A percentile compares a stretch with the other conserved stretches of the same genome.
Conservation (phyloP, 2,797 vertebrate species). For the Melanogrammus aeglefinus region DNA sequence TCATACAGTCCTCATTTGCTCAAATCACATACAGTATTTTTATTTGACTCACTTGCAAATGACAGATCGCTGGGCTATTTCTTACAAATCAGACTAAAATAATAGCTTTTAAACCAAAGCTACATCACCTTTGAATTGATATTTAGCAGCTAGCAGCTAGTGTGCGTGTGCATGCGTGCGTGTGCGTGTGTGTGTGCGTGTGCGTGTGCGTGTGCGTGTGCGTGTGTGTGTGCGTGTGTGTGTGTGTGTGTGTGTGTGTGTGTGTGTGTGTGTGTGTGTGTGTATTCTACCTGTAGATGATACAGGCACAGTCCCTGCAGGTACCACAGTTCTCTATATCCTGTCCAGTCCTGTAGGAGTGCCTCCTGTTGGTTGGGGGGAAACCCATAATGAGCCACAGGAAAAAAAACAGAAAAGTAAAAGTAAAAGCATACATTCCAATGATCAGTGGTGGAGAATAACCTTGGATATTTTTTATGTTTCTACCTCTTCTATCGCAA, state of each 20-base stretch:
- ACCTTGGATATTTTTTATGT: not conserved
- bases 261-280: too few relatives aligned
- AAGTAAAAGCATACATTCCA: not conserved
- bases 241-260: too few relatives aligned
- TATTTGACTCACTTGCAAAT: not conserved
- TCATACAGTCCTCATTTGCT: not conserved
- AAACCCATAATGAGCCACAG: conserved; percentile 8
- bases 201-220: too few relatives aligned
- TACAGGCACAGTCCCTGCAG: conserved; percentile 87
- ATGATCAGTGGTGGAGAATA: not conserved
- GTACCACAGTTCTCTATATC: conserved; percentile 87
- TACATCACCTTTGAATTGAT: not conserved
- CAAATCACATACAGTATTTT: not conserved
- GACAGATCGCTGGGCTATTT: not conserved
- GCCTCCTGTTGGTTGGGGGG: conserved; percentile 74
- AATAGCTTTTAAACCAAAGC: not conserved
- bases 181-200: too few relatives aligned
- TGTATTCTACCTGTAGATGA: conserved; percentile 84
- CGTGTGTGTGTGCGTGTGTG: too few relatives aligned
- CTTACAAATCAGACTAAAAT: not conserved
- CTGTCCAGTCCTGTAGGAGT: conserved; percentile 83
- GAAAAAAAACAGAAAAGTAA: conserved; percentile 24
- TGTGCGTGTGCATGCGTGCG: too few relatives aligned
- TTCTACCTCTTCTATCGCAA: not conserved
- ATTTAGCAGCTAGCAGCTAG: not conserved